These are phyloP conservation scores for Heterohyrax brucei DNA, from an alignment of 2,797 vertebrate genomes.

Conservation along the genomic window DNA sequence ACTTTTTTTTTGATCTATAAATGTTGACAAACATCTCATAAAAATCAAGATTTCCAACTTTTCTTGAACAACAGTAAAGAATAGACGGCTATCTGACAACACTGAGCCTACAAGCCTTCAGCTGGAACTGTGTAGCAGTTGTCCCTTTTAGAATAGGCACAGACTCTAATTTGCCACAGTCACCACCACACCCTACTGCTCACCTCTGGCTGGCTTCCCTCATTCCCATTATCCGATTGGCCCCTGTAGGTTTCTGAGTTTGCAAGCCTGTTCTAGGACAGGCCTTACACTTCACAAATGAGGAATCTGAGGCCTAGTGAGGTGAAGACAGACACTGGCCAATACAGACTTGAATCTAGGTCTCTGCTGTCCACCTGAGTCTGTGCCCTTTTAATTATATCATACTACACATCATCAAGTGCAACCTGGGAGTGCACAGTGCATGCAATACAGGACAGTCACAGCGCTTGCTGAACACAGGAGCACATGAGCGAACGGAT, in stretches of 20 bases:
- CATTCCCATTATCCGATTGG: neutral
- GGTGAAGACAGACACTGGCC: neutral
- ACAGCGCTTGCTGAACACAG: too few relatives aligned
- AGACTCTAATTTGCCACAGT: neutral
- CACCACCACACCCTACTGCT: neutral
- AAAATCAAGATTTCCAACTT: constrained; percentile 42
- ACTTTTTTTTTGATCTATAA: neutral
- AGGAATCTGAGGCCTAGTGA: neutral
- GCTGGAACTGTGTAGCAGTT: neutral
- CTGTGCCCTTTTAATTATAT: neutral
- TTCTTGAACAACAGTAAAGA: neutral
- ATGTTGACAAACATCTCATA: neutral
- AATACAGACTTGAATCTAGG: neutral
- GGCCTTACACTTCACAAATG: neutral
- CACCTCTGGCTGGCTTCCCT: neutral
- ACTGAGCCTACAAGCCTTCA: neutral
- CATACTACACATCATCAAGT: neutral
- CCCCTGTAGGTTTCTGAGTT: neutral
- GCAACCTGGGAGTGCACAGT: neutral
- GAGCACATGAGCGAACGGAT: neutral
- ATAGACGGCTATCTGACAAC: neutral
- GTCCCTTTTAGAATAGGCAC: neutral
- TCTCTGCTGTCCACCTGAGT: neutral
- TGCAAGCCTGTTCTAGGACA: neutral
- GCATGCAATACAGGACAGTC: neutral